These are phyloP conservation scores for Drosophila anceps DNA, from an alignment of 2,888 invertebrate genomes.

Conservation along the genomic window DNA sequence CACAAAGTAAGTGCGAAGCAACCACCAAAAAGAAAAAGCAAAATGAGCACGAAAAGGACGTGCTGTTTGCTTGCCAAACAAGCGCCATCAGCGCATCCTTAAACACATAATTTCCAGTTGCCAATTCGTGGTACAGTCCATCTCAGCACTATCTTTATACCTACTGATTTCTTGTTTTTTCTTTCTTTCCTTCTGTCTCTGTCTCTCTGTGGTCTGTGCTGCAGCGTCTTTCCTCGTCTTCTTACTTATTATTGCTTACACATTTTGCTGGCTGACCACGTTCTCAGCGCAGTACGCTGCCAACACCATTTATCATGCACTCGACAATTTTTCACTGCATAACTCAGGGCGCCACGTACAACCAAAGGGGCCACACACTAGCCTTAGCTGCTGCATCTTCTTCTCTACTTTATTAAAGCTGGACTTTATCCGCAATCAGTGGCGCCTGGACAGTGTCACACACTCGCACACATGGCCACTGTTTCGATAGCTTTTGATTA, in stretches of 20 bases:
- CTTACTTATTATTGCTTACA: slow-evolving; percentile 60
- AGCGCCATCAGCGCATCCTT: slow-evolving; percentile 64
- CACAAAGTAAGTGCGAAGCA: slow-evolving; percentile 65
- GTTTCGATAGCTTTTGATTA: slow-evolving; percentile 74
- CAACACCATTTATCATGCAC: slow-evolving; percentile 67
- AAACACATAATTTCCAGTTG: slow-evolving; percentile 61
- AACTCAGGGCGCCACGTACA: slow-evolving; percentile 72
- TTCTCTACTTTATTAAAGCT: slow-evolving; percentile 9
- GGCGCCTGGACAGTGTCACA: slow-evolving; percentile 53
- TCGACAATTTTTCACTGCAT: slow-evolving; percentile 76
- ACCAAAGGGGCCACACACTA: background rate
- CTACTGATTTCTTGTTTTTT: slow-evolving; percentile 14
- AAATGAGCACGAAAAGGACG: slow-evolving; percentile 36
- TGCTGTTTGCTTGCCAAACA: slow-evolving; percentile 72
- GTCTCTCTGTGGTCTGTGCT: slow-evolving; percentile 10
- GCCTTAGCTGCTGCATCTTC: slow-evolving; percentile 18
- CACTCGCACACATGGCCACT: slow-evolving; percentile 68
- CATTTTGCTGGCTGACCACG: slow-evolving; percentile 71
- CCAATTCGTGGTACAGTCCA: slow-evolving; percentile 17
- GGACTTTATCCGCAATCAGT: slow-evolving; percentile 14
- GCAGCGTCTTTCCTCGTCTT: slow-evolving; percentile 11
- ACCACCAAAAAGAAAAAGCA: slow-evolving; percentile 19
- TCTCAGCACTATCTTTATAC: slow-evolving; percentile 10
- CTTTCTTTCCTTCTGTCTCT: too few species aligned
- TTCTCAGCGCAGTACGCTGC: slow-evolving; percentile 38